Base-by-base conservation (phyloP, 2,113 vertebrate species). In the Crocuta crocuta region DNA sequence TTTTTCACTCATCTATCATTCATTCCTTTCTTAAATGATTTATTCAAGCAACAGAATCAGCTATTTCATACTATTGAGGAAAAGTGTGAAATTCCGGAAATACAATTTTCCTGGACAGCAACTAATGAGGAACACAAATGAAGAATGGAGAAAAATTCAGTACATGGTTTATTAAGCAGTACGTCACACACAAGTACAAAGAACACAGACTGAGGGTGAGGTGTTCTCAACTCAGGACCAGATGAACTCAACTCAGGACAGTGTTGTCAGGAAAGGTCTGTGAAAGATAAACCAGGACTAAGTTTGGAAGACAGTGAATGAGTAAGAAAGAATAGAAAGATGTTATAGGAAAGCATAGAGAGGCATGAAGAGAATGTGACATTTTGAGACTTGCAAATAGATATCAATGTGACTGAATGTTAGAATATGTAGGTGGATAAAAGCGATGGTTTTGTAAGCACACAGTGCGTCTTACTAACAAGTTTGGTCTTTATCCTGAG, bases 1-100 rank as follows among this genome's bases (percentile, higher is more conserved):
- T 28, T 74, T 70, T 91, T 91, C 24, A 89, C 58, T 96, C 21
- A 79, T 53, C 17, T 90, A 53, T 53, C 3, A 4, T 58, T 78
- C 53, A 82, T 88, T 81, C 2, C 58, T 89, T 63, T 79, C 45
- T 73, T 78, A 63, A 45, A 17, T 73, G 24, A 48, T 43, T 81
- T 53, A 81, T 91, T 83, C 7, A 94, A 63, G 28, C 10, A 83
- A 48, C 2, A 50, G 55, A 48, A 79, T 58, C 21, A 61, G 13
- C 26, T 43, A 79, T 84, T 1, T 63, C 28, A 80, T 53, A 79
- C 8, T 66, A 79, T 2, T 10, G 10, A 91, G 10, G 7, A 48
- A 74, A 5, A 89, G 31, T 65, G 26, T 76, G 71, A 78, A 50
- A 78, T 82, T 24, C 10, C 45, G 26, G n/a, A 76, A 94, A 23